Conservation (phyloP, 2,797 vertebrate species). For the Pelobates cultripes region DNA sequence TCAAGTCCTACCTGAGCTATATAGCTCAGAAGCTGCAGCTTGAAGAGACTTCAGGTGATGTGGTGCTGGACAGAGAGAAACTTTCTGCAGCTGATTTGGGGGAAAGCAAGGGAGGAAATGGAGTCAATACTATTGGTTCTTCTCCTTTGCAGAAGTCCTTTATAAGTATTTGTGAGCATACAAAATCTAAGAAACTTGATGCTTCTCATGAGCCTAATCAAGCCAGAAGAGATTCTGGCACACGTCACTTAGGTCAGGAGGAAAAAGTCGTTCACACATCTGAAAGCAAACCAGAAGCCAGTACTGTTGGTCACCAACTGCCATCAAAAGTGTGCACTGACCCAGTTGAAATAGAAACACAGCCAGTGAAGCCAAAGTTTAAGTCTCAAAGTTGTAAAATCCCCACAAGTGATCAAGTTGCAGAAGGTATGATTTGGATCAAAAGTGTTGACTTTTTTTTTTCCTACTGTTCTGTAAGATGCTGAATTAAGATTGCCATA, state of each 20-base stretch:
- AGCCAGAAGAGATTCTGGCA: slow-evolving; percentile 65
- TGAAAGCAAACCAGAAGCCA: slow-evolving; percentile 47
- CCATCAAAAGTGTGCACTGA: slow-evolving; percentile 58
- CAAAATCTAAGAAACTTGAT: slow-evolving; percentile 50
- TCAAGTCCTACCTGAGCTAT: slow-evolving; percentile 77
- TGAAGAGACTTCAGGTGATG: slow-evolving; percentile 62
- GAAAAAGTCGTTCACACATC: slow-evolving; percentile 28
- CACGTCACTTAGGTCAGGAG: slow-evolving; percentile 68
- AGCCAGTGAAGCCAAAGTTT: neutral
- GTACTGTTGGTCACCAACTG: slow-evolving; percentile 29
- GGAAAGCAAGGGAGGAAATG: slow-evolving; percentile 70
- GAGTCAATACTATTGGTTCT: slow-evolving; percentile 64
- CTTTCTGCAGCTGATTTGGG: slow-evolving; percentile 64
- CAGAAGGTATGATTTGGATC: slow-evolving; percentile 51
- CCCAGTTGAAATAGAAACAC: slow-evolving; percentile 26
- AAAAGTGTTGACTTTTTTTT: neutral
- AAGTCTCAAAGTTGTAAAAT: slow-evolving; percentile 8
- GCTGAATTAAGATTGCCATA: no score
- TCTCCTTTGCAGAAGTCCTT: slow-evolving; percentile 65
- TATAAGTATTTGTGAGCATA: slow-evolving; percentile 56
- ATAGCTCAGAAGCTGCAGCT: slow-evolving; percentile 71
- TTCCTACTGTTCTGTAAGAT: no score
- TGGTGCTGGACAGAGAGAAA: slow-evolving; percentile 57
- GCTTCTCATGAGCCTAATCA: slow-evolving; percentile 57
- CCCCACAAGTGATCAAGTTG: slow-evolving; percentile 50